Conservation (phyloP, 2,797 vertebrate genomes). For the Toxotes lorentzi region DNA sequence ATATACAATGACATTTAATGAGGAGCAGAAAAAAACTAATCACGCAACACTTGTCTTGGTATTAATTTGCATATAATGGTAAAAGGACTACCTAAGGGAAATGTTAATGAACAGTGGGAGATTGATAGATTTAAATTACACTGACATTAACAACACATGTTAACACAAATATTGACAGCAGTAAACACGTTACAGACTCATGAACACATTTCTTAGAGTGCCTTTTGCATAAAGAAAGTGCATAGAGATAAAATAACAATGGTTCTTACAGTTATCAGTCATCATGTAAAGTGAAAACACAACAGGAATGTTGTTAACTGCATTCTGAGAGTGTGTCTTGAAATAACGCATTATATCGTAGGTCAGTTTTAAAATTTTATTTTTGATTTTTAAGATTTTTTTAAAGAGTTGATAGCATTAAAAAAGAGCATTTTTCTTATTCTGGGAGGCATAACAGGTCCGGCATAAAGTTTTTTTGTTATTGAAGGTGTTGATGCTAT, state of each 20-base stretch:
- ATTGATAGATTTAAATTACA: not conserved
- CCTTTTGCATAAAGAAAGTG: constrained; percentile 44
- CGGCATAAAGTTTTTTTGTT: constrained; percentile 13
- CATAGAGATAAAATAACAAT: constrained; percentile 38
- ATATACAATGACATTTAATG: constrained; percentile 9
- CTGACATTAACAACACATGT: constrained; percentile 2
- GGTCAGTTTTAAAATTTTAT: constrained; percentile 8
- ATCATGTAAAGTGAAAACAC: constrained; percentile 15
- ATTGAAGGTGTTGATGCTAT: not conserved
- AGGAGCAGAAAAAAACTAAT: not conserved
- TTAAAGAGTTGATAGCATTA: constrained; percentile 9
- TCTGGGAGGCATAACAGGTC: constrained; percentile 17
- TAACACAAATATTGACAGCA: constrained; percentile 34
- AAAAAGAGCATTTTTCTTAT: constrained; percentile 28
- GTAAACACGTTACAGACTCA: constrained; percentile 34
- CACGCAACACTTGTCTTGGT: not conserved
- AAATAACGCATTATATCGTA: constrained; percentile 23
- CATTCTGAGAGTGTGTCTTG: constrained; percentile 8
- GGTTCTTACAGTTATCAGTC: constrained; percentile 26
- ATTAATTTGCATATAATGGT: not conserved
- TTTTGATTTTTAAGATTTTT: constrained; percentile 27
- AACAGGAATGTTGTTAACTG: constrained; percentile 37
- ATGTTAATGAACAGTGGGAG: not conserved
- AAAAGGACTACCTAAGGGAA: not conserved
- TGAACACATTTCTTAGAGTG: constrained; percentile 41